phyloP scores from a whole-genome alignment of 2,113 vertebrate species.

The Arvicanthis niloticus region DNA sequence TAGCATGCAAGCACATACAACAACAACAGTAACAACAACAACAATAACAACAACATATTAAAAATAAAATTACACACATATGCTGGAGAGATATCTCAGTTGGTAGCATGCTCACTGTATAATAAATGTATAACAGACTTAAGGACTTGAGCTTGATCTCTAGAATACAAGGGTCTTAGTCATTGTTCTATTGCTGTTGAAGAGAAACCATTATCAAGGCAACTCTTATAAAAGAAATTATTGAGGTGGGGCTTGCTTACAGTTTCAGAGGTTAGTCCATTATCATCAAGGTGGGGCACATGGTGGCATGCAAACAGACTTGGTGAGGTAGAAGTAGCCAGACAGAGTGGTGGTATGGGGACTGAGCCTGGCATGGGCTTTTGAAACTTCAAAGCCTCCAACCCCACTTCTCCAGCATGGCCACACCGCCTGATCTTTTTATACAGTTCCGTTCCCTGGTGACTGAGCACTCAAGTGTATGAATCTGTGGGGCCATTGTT shows the following conservation, averaged over 20 bases:
- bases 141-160: not conserved
- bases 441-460: not conserved
- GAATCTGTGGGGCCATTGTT: not conserved
- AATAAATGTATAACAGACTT: not conserved
- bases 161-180: not conserved
- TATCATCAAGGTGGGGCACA: not conserved
- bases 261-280: not conserved
- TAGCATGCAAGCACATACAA: not conserved
- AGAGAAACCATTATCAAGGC: not conserved
- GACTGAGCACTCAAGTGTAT: not conserved
- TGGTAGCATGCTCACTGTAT: not conserved
- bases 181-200: not conserved
- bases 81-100: not conserved
- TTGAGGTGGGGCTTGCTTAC: not conserved
- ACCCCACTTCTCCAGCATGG: not conserved
- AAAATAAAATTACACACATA: not conserved
- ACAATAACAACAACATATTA: not conserved
- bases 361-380: not conserved
- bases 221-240: not conserved
- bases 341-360: too few species aligned
- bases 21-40: not conserved
- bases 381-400: not conserved
- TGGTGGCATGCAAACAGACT: not conserved
- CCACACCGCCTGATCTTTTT: not conserved
- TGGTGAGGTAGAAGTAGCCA: not conserved